Evolutionary conservation across 2,888 invertebrate genomes (phyloP), one percentile per base, ranked within the genome.

Genomic region (Agrotis clavis): DNA sequence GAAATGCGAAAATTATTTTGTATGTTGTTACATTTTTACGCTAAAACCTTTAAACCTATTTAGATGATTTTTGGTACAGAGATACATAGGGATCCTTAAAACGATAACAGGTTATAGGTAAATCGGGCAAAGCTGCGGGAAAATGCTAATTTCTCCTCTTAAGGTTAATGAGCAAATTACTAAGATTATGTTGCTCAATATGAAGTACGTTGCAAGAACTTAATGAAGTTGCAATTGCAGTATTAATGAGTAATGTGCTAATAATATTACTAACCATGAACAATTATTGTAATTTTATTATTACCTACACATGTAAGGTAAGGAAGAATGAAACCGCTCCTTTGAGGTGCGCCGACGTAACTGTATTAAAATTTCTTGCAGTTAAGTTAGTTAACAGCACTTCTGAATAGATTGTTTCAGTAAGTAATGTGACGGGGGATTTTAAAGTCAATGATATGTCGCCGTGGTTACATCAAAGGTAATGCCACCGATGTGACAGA

Each of bases 201-300:
- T 6, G 6, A 48, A 50, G 45, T 25, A 19, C 2, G 16, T 61
- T 56, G 25, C 16, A 13, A 30, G 41, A 41, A 41, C 41, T 45
- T 61, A 45, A 68, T 54, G 54, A 77, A 76, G 59, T 41, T 76
- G 16, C 67, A 61, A 59, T 57, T 77, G 25, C 35, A 57, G n/a
- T 77, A 63, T 56, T 81, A 61, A 64, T 65, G 25, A 54, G 67
- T 81, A 77, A 77, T 81, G 51, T 48, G 59, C 25, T 63, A 60
- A 64, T 59, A 63, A 67, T 62, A 77, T 76, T 77, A 68, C 62
- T 14, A 67, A 76, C 63, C 67, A 77, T 76, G 81, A 50, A 59
- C 75, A 80, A 61, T 79, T 54, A 67, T 81, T 81, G 54, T 65
- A 47, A 53, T 19, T 53, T 53, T 45, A 63, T 63, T 61, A 51